Conservation (phyloP, 2,113 vertebrate species). For the Cyprinodon tularosa region DNA sequence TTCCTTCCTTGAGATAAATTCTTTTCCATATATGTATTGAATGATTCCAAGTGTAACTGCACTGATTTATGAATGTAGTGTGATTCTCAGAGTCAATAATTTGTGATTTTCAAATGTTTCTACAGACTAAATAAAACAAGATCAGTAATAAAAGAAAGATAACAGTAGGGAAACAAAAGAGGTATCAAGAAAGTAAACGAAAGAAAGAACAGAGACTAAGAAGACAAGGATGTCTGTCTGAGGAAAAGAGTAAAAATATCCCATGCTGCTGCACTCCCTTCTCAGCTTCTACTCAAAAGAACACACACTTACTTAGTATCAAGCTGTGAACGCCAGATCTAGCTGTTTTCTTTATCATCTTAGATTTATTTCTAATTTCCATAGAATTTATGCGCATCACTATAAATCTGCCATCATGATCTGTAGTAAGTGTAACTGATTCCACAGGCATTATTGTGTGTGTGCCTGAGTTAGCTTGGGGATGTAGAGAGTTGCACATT, state of each 20-base stretch:
- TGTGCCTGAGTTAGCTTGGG: slow-evolving; percentile 6
- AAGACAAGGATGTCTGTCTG: slow-evolving; percentile 29
- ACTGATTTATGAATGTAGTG: slow-evolving; percentile 28
- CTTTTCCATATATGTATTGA: background rate
- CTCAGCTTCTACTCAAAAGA: slow-evolving; percentile 40
- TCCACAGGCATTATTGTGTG: background rate
- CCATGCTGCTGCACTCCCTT: slow-evolving; percentile 6
- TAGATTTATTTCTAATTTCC: slow-evolving; percentile 21
- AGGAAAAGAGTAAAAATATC: slow-evolving; percentile 58
- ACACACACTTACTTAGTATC: background rate
- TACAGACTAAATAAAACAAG: slow-evolving; percentile 5
- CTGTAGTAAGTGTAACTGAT: slow-evolving; percentile 9
- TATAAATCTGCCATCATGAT: slow-evolving; percentile 32
- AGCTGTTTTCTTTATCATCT: slow-evolving; percentile 20
- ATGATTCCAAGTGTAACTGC: background rate
- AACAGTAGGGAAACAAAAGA: background rate
- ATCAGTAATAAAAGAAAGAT: slow-evolving; percentile 8
- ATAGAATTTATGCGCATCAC: slow-evolving; percentile 8
- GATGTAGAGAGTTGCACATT: slow-evolving; percentile 42
- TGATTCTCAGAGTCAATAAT: slow-evolving; percentile 7
- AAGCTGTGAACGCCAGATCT: slow-evolving; percentile 17
- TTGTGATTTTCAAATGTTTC: slow-evolving; percentile 12
- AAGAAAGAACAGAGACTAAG: slow-evolving; percentile 1
- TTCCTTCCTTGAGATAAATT: background rate
- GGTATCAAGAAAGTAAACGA: slow-evolving; percentile 5